Evolutionary conservation across 1,140 invertebrate genomes (phyloP), one percentile per base, ranked within the genome.

Genomic region (Cotesia chilonis): DNA sequence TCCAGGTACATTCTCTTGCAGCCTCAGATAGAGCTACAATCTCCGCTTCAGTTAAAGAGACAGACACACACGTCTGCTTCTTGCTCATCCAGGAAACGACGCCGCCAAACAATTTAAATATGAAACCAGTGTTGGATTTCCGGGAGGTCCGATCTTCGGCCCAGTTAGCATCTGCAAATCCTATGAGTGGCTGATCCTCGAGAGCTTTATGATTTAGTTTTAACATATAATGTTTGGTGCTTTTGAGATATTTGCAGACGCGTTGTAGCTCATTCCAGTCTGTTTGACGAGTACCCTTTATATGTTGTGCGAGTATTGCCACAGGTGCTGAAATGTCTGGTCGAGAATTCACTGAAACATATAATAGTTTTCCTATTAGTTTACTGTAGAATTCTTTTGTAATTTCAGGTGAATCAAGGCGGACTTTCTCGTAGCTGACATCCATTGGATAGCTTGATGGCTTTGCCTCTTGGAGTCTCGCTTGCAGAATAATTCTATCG

Each of bases 311-410:
- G 12, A 82, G 52, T 41, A 75, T 68, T 41, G 67, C 74, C 2
- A 87, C 81, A 57, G 82, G 78, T 72, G 76, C 84, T 12, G 80
- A 65, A 52, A 76, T 76, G 60, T 78, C 75, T 38, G 71, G 69
- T 10, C 71, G 51, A 41, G 77, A 75, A 52, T 72, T 71, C 6
- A 71, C 63, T 1, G 75, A 52, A 36, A 78, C 5, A 73, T 73
- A 76, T 28, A 76, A 36, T 12, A 75, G 67, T 9, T 20, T 54
- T 4, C 77, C 75, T 20, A 77, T 68, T 51, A 74, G 47, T 60
- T 68, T 57, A 60, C 73, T 69, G 73, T 77, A 65, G 68, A 63
- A 4, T 14, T 3, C 60, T 54, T 10, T 3, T 59, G 55, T 41
- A 54, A 60, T 59, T 17, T 41, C 28, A 14, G 61, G 36, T 20